These are phyloP conservation scores for Porites rus DNA, from an alignment of 92 coral and sea anemone species.

Conservation along the genomic window DNA sequence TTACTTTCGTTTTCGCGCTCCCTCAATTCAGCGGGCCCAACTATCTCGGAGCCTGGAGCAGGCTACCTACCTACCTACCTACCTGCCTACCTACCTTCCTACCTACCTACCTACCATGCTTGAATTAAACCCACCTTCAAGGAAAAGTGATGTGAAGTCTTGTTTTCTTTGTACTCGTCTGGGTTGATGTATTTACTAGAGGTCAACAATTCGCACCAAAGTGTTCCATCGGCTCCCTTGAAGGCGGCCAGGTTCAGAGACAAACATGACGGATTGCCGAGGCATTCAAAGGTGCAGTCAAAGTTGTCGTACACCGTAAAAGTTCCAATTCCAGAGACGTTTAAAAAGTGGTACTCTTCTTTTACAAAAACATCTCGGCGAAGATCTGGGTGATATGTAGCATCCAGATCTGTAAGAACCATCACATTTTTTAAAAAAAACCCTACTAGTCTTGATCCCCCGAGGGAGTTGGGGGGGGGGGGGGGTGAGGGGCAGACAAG, in stretches of 20 bases:
- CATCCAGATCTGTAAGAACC: neutral
- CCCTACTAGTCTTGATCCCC: neutral
- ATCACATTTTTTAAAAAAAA: too few species aligned
- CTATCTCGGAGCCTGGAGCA: too few species aligned
- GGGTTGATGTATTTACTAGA: neutral
- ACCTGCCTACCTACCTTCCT: too few species aligned
- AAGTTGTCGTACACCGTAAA: neutral
- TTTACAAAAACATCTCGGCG: neutral
- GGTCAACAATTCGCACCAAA: constrained; percentile 1
- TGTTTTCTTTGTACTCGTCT: neutral
- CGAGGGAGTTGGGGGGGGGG: too few species aligned
- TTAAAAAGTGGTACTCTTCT: neutral
- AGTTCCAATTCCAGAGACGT: neutral
- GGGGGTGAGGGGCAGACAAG: too few species aligned
- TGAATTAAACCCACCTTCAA: neutral
- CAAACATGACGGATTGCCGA: neutral
- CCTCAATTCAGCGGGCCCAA: too few species aligned
- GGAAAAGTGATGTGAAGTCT: neutral
- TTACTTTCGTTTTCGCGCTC: too few species aligned
- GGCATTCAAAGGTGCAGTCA: constrained; percentile 1
- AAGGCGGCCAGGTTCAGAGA: constrained; percentile 20
- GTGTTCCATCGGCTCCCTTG: neutral
- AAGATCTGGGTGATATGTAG: neutral
- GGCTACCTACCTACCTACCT: too few species aligned
- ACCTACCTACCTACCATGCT: too few species aligned